Base-by-base conservation (phyloP, 2,113 vertebrate genomes). In the Sylvilagus bachmani region DNA sequence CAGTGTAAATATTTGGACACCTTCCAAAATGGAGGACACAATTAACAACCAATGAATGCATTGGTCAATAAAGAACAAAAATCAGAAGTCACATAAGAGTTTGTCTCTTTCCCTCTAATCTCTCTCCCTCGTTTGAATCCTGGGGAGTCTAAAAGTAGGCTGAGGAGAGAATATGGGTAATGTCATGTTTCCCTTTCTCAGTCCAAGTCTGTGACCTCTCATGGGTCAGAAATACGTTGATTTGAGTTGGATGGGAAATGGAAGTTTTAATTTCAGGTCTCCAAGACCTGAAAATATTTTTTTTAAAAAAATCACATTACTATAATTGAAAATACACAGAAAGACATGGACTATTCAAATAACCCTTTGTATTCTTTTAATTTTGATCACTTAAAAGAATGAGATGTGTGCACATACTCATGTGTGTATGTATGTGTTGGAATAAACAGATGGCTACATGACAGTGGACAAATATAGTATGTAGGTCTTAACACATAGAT, bases 341-440 rank as follows among this genome's bases (percentile, higher is more conserved):
- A 64, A 77, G 55, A 14, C 69, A 7, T 11, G 6, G 6, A 70
- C 24, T 82, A 51, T 17, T 7, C 19, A 77, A 88, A 10, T 77
- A 86, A n/a, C 7, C 64, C 62, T 86, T 58, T 86, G 21, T 9
- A 83, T 38, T 67, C 11, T 44, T 90, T 78, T 24, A 58, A 51
- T 82, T 87, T 86, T 53, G 58, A 83, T 69, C 55, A 55, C 38
- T 82, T 82, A 83, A 67, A 29, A 77, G 58, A 90, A 86, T n/a
- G 3, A 7, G 38, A 16, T 38, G 21, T 55, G 4, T 69, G 25
- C n/a, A 10, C 24, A 27, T 24, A 13, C 33, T 3, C 31, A 3
- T 38, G 69, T 44, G 27, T 36, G 25, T 67, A 7, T 29, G 16
- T 75, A 14, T 36, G 14, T 89, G 3, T n/a, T 10, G 73, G 24